A percentile compares a stretch with the other conserved stretches of the same genome.
Evolutionary conservation across 2,113 vertebrate genomes (phyloP).

Genomic region (Sphaerodactylus townsendi): DNA sequence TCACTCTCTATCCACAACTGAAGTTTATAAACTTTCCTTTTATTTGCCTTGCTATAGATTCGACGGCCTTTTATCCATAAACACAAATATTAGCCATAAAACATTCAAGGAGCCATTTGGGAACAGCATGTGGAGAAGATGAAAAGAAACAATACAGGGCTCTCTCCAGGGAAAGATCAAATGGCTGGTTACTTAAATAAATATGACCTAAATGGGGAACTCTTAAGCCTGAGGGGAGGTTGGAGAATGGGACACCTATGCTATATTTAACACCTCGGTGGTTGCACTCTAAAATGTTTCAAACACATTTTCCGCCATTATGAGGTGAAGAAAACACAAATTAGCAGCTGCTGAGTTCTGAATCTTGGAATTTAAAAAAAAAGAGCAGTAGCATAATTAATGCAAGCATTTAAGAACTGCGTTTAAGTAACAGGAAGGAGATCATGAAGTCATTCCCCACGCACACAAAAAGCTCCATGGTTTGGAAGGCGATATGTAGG

Average conservation of each 20-base stretch:
- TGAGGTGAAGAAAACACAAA: constrained; percentile 31
- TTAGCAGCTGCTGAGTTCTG: constrained; percentile 33
- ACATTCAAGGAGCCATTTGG: constrained; percentile 55
- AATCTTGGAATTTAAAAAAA: constrained; percentile 36
- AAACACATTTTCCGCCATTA: constrained; percentile 18
- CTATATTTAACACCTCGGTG: constrained; percentile 66
- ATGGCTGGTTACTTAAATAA: constrained; percentile 61
- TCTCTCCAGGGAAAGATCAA: constrained; percentile 70
- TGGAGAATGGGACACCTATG: constrained; percentile 45
- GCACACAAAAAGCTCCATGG: not conserved
- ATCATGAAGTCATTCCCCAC: not conserved
- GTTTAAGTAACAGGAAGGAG: constrained; percentile 13
- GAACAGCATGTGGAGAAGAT: constrained; percentile 62
- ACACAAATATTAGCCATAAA: constrained; percentile 51
- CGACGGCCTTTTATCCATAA: constrained; percentile 44
- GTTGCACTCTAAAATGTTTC: constrained; percentile 48
- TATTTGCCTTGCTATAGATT: constrained; percentile 51
- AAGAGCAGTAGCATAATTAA: not conserved
- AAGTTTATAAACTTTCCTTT: constrained; percentile 49
- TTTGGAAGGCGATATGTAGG: not conserved
- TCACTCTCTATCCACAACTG: constrained; percentile 33
- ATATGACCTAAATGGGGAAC: constrained; percentile 54
- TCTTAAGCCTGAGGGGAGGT: constrained; percentile 18
- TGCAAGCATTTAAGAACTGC: not conserved
- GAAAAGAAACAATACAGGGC: constrained; percentile 64